These are phyloP conservation scores for Agrypnia vestita DNA, from an alignment of 1,140 invertebrate species.

Conservation along the genomic window DNA sequence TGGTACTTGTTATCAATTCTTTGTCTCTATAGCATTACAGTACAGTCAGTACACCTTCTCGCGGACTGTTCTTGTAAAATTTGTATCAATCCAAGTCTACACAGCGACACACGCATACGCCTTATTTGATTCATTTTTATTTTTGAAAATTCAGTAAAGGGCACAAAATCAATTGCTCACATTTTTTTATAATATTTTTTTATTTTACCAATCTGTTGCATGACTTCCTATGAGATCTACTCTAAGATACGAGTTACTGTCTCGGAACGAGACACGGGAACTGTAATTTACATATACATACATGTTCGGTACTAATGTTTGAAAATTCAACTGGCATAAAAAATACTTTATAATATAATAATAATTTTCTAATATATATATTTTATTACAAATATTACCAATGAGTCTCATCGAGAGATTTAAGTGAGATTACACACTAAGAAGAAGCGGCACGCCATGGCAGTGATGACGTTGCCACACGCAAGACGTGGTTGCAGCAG, in stretches of 20 bases:
- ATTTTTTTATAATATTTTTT: slow-evolving; percentile 23
- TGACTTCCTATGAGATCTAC: slow-evolving; percentile 29
- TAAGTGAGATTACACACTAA: not conserved
- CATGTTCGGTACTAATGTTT: slow-evolving; percentile 26
- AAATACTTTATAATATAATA: slow-evolving; percentile 36
- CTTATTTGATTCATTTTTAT: no score
- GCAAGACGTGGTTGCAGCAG: no score
- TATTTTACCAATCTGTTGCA: slow-evolving; percentile 17
- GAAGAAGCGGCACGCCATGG: no score
- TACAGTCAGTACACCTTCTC: no score
- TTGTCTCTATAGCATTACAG: no score
- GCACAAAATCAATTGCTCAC: not conserved
- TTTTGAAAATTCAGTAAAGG: not conserved
- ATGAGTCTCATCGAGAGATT: not conserved
- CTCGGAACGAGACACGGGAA: slow-evolving; percentile 21
- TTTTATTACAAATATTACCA: slow-evolving; percentile 9
- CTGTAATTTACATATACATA: slow-evolving; percentile 28
- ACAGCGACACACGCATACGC: no score
- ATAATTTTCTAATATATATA: slow-evolving; percentile 40
- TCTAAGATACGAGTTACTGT: slow-evolving; percentile 30
- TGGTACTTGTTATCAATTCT: no score
- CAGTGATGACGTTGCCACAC: no score
- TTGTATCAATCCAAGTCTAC: no score
- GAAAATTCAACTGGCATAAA: slow-evolving; percentile 39
- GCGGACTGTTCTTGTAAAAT: no score